A percentile compares a stretch with the other conserved stretches of the same genome.
phyloP scores from a whole-genome alignment of 1,140 invertebrate species.

The Bradynema listronoti region DNA sequence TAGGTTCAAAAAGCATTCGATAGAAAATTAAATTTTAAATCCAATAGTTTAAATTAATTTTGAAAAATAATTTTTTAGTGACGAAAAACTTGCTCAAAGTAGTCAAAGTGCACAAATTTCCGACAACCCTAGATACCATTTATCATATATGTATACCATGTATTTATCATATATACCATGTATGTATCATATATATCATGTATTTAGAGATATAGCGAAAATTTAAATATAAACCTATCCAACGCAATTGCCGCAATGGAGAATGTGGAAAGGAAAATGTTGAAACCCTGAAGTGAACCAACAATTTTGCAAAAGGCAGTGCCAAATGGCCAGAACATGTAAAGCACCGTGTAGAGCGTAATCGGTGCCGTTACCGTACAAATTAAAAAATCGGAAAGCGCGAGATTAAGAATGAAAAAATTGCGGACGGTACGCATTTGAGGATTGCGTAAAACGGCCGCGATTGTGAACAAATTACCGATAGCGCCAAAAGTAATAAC shows the following conservation, averaged over 20 bases:
- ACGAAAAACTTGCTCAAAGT: too few species aligned
- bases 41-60: too few species aligned
- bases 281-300: conserved; percentile 56
- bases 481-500: conserved; percentile 48
- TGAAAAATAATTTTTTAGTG: too few species aligned
- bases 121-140: too few species aligned
- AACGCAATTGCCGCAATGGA: conserved; percentile 59
- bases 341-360: conserved; percentile 54
- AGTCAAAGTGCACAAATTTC: too few species aligned
- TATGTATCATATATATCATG: too few species aligned
- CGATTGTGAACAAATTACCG: conserved; percentile 51
- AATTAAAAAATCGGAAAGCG: conserved; percentile 54
- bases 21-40: too few species aligned
- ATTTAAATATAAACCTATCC: conserved; percentile 51
- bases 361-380: conserved; percentile 58
- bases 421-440: conserved; percentile 52
- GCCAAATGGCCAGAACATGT: conserved; percentile 58
- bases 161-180: too few species aligned
- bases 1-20: too few species aligned
- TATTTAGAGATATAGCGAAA: too few species aligned
- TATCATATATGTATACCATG: too few species aligned
- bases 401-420: conserved; percentile 57
- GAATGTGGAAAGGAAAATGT: conserved; percentile 60
- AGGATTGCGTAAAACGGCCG: conserved; percentile 48
- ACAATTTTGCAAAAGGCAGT: conserved; percentile 54